phyloP scores from a whole-genome alignment of 92 coral and sea anemone species.

The Palythoa caribaeorum region DNA sequence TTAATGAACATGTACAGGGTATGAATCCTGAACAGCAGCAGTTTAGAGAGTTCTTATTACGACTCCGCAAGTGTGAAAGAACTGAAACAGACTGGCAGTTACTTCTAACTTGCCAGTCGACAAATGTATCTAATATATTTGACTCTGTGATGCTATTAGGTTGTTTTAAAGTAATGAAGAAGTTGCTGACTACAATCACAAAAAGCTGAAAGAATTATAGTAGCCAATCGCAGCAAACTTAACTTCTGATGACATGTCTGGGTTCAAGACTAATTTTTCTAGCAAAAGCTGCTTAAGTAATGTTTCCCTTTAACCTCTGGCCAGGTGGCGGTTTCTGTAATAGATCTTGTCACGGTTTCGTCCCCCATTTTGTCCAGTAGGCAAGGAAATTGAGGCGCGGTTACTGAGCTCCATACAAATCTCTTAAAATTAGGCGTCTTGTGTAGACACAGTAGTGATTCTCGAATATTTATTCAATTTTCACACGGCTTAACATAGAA shows the following conservation, averaged over 20 bases:
- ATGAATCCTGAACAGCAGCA: slow-evolving; percentile 1
- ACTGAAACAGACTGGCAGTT: slow-evolving; percentile 31
- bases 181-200: slow-evolving; percentile 50
- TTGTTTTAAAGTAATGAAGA: too few relatives aligned
- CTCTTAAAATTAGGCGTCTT: too few relatives aligned
- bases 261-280: slow-evolving; percentile 51
- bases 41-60: too few relatives aligned
- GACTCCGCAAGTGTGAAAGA: slow-evolving; percentile 38
- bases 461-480: too few relatives aligned
- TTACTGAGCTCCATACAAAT: too few relatives aligned
- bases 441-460: too few relatives aligned
- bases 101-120: slow-evolving; percentile 34
- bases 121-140: slow-evolving; percentile 32
- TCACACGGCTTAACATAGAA: too few relatives aligned
- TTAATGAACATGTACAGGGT: slow-evolving; percentile 29
- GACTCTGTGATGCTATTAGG: too few relatives aligned
- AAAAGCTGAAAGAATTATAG: slow-evolving; percentile 34
- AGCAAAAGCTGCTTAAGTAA: too few relatives aligned
- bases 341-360: too few relatives aligned
- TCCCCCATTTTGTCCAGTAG: too few relatives aligned
- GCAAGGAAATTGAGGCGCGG: too few relatives aligned
- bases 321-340: slow-evolving; percentile 58
- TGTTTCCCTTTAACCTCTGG: slow-evolving; percentile 61
- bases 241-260: slow-evolving; percentile 57
- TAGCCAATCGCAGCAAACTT: slow-evolving; percentile 46